These are phyloP conservation scores for Nannoperca australis DNA, from an alignment of 2,797 vertebrate species.

Conservation along the genomic window DNA sequence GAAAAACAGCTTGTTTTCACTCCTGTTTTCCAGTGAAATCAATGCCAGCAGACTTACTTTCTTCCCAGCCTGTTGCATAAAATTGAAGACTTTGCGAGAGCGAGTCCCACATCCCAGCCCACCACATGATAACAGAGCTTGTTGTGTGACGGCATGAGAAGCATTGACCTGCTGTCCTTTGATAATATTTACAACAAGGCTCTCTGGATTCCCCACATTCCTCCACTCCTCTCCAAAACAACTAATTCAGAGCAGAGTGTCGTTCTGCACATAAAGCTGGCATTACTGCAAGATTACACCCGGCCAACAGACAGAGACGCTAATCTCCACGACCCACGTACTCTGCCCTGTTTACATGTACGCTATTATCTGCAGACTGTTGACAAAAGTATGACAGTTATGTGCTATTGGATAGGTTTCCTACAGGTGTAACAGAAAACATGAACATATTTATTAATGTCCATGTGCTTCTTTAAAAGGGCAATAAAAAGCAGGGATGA, in stretches of 20 bases:
- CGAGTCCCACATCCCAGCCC: background rate
- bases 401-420: conserved; percentile 25
- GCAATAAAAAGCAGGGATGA: conserved; percentile 51
- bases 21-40: background rate
- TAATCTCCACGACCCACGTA: conserved; percentile 22
- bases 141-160: conserved; percentile 28
- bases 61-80: background rate
- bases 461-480: conserved; percentile 52
- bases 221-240: conserved; percentile 66
- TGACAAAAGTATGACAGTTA: conserved; percentile 51
- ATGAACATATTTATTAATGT: conserved; percentile 48
- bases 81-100: background rate
- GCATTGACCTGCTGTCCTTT: conserved; percentile 51
- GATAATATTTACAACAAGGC: conserved; percentile 65
- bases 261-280: conserved; percentile 47
- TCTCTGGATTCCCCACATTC: conserved; percentile 75
- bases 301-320: conserved; percentile 28
- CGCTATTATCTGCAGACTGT: conserved; percentile 40
- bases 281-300: conserved; percentile 40
- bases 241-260: conserved; percentile 58
- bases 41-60: background rate
- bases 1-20: conserved; percentile 6
- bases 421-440: conserved; percentile 14
- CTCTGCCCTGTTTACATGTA: conserved; percentile 30
- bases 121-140: conserved; percentile 25